A percentile compares a stretch with the other conserved stretches of the same genome.
Conservation (phyloP, 2,797 vertebrate genomes). For the Holocentrus rufus region DNA sequence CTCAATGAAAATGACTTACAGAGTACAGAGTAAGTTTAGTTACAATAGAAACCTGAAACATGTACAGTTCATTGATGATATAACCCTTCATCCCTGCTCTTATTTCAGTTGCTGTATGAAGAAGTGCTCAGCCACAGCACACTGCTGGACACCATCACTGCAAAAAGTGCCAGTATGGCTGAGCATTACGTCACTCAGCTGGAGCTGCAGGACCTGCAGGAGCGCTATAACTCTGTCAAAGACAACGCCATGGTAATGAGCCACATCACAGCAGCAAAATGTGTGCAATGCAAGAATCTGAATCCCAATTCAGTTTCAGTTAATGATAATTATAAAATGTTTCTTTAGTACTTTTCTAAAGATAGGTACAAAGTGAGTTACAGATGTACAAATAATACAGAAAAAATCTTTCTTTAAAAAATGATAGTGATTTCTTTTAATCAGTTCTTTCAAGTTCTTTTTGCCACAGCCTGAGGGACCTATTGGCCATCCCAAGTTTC, state of each 20-base stretch:
- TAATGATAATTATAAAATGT: too few species aligned
- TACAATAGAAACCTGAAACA: neutral
- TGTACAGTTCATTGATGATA: neutral
- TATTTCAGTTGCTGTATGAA: slow-evolving; percentile 88
- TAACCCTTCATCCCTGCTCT: neutral
- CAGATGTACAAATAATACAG: too few species aligned
- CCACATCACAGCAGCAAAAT: neutral
- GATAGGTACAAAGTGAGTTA: too few species aligned
- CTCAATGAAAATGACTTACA: neutral
- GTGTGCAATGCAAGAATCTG: neutral
- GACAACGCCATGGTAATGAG: slow-evolving; percentile 87
- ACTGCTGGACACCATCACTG: slow-evolving; percentile 89
- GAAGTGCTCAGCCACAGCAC: slow-evolving; percentile 90
- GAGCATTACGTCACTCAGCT: slow-evolving; percentile 91
- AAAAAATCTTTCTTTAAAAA: too few species aligned
- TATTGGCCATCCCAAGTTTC: too few species aligned
- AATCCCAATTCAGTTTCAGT: neutral
- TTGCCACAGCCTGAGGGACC: too few species aligned
- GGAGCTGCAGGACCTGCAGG: slow-evolving; percentile 93
- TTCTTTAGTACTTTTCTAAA: too few species aligned
- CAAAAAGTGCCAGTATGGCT: slow-evolving; percentile 88
- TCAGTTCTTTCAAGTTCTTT: too few species aligned
- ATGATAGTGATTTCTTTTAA: too few species aligned
- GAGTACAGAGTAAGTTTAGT: neutral
- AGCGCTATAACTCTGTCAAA: slow-evolving; percentile 86